Evolutionary conservation across 2,888 invertebrate genomes (phyloP).

Genomic region (Tethea ocularis): DNA sequence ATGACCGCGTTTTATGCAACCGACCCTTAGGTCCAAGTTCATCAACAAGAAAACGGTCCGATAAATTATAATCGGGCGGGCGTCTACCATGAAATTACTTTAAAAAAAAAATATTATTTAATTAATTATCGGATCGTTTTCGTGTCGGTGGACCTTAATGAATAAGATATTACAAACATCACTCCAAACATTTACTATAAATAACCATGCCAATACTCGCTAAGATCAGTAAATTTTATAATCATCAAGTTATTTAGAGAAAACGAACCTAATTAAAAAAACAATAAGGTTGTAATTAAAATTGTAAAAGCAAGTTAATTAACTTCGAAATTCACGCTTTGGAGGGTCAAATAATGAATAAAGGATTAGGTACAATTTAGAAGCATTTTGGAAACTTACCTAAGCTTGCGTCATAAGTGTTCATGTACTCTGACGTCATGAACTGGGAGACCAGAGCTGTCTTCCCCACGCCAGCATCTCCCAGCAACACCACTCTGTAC

Average conservation of each 20-base stretch:
- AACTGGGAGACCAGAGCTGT: conserved; percentile 95
- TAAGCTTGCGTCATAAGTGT: conserved; percentile 95
- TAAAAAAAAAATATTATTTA: too few relatives aligned
- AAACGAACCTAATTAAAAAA: not conserved
- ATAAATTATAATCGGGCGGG: too few relatives aligned
- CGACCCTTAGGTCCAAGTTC: too few relatives aligned
- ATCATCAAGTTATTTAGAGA: not conserved
- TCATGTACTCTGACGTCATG: conserved; percentile 98
- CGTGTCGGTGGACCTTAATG: too few relatives aligned
- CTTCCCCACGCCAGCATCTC: conserved; percentile 94
- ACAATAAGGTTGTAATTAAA: conserved; percentile 1
- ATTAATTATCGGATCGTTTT: too few relatives aligned
- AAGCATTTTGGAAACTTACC: conserved; percentile 84
- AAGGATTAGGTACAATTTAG: conserved; percentile 9
- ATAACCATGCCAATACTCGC: too few relatives aligned
- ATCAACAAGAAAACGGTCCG: too few relatives aligned
- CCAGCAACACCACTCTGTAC: conserved; percentile 92
- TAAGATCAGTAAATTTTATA: not conserved
- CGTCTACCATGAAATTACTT: too few relatives aligned
- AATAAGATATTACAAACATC: too few relatives aligned
- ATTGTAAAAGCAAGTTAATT: conserved; percentile 1
- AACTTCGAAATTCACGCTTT: not conserved
- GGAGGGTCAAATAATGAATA: conserved; percentile 2
- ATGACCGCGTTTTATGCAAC: too few relatives aligned
- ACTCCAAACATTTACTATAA: too few relatives aligned